These are phyloP conservation scores for Epiblema foenella DNA, from an alignment of 2,888 invertebrate genomes.

Conservation along the genomic window DNA sequence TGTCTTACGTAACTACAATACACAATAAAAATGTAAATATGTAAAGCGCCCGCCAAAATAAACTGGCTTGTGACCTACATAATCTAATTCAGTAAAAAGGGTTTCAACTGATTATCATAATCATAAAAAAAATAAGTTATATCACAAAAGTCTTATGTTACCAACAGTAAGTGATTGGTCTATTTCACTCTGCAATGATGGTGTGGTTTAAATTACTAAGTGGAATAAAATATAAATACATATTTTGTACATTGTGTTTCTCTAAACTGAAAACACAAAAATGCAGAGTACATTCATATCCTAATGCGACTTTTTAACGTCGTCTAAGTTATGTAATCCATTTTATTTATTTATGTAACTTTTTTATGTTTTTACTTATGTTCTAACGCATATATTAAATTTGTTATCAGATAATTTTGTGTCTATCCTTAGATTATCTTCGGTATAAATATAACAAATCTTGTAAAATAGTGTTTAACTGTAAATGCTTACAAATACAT, in stretches of 20 bases:
- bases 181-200: conserved; percentile 17
- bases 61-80: conserved; percentile 16
- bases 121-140: conserved; percentile 16
- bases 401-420: conserved; percentile 24
- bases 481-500: conserved; percentile 15
- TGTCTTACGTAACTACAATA: neutral
- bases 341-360: conserved; percentile 21
- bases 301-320: conserved; percentile 1
- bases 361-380: conserved; percentile 4
- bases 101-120: neutral
- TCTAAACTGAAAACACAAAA: conserved; percentile 20
- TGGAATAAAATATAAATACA: conserved; percentile 43
- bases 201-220: conserved; percentile 20
- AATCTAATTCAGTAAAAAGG: conserved; percentile 8
- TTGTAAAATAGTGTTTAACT: conserved; percentile 25
- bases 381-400: conserved; percentile 22
- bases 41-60: neutral
- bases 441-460: conserved; percentile 38
- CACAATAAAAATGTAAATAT: neutral
- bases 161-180: conserved; percentile 3
- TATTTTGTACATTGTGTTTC: conserved; percentile 44
- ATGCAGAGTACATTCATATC: conserved; percentile 1
- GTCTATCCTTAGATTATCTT: conserved; percentile 18
- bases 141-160: conserved; percentile 33
- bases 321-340: conserved; percentile 2